Base-by-base conservation (phyloP, 2,113 vertebrate genomes). In the Taurulus bubalis region DNA sequence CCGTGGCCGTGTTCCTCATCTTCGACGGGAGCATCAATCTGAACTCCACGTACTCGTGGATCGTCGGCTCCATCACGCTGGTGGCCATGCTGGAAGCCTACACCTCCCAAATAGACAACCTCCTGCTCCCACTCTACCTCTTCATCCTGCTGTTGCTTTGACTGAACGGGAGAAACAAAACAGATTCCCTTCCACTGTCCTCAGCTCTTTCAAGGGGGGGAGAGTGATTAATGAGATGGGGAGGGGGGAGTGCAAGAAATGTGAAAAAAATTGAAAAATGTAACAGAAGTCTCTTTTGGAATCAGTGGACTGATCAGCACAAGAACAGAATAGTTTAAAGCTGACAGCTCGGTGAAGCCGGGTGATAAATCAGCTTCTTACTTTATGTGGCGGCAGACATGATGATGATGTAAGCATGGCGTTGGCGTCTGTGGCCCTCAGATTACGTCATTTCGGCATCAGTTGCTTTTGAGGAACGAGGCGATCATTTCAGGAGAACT, bases 21-120 rank as follows among this genome's bases (percentile, higher is more conserved):
- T 97, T 97, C 55, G 98, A 99, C 67, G 92, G 90, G 32, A 95
- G 87, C 3, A 96, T 99, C 62, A 96, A 97, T 74, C 94, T 99
- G 60, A 98, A 98, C 85, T 94, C 96, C 75, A 97, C 95, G 89
- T 99, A 99, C 0, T 94, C 95, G 0, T 98, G 98, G 98, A 96
- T 99, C 71, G 90, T 99, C 82, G 95, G 95, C 0, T 98, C 97
- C 6, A 95, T 99, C 85, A 93, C 95, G 20, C 92, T 96, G 58
- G 97, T 99, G 84, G 97, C 98, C 24, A 95, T 99, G 89, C 68
- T 99, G 77, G 98, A 99, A 91, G 97, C 97, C 5, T 99, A 97
- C 76, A 99, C 98, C 0, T 95, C 95, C 3, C 98, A 99, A 84
- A 99, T 99, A 65, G 98, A 99, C 94, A 99, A 99, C 82, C 95